Evolutionary conservation across 1,140 invertebrate genomes (phyloP), one percentile per base, ranked within the genome.

Genomic region (Chrysomallon squamiferum): DNA sequence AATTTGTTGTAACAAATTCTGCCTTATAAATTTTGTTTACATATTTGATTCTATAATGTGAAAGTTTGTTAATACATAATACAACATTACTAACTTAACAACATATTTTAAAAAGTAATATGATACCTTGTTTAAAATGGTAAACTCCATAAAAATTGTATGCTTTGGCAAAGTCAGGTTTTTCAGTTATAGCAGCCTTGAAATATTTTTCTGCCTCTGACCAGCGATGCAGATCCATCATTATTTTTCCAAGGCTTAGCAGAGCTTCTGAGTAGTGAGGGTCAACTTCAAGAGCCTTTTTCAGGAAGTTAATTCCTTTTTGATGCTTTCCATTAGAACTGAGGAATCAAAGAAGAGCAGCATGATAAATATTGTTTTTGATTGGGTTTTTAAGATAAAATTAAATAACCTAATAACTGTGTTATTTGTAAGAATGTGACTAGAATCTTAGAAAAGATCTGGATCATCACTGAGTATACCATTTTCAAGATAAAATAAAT

Each of bases 131-230:
- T 69, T 82, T 77, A 41, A 86, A 83, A 3, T 85, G 63, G 62
- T 85, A 85, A 6, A 79, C 75, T 2, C 84, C 87, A 73, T 86
- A 86, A 60, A 84, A 82, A 62, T 84, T 82, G 30, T 82, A 75
- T 45, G 77, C 80, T 62, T 87, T 82, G n/a, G 82, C 77, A 74
- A 64, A 66, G 32, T 71, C 59, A 9, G 79, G 79, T n/a, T 71
- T 66, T 5, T 62, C 47, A 13, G 56, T 32, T 2, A 80, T 41
- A 6, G 74, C 79, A 20, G 27, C 50, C 35, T 69, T 64, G 27
- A 72, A 65, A 30, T 71, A 66, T 3, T 52, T 5, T 49, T 76
- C 75, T 52, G 81, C 79, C 29, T 76, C 69, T 9, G 35, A 41
- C 56, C 43, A 63, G 25, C 68, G 62, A 2, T 72, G 67, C 7